Conservation (phyloP, 1,140 invertebrate genomes). For the Drosophila sp. region DNA sequence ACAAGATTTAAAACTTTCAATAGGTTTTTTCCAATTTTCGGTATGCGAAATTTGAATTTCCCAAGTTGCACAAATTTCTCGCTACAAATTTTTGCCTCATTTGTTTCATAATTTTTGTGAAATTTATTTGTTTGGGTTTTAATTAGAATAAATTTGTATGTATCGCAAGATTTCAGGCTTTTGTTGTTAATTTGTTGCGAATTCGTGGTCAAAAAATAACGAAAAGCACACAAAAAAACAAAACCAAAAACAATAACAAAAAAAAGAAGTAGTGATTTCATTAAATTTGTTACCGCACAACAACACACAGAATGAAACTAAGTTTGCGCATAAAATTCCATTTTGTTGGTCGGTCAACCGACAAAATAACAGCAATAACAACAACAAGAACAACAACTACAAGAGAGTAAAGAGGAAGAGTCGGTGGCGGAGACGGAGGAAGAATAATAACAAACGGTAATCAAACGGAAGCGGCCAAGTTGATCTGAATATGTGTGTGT, state of each 20-base stretch:
- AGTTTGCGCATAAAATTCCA: conserved; percentile 19
- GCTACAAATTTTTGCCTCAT: not conserved
- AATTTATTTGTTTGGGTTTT: conserved; percentile 42
- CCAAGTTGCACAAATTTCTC: too few relatives aligned
- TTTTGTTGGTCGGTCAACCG: conserved; percentile 15
- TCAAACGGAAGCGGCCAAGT: conserved; percentile 70
- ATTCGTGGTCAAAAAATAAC: conserved; percentile 34
- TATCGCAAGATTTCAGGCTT: conserved; percentile 26
- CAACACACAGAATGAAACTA: conserved; percentile 28
- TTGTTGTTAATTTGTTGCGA: conserved; percentile 46
- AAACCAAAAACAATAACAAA: not conserved
- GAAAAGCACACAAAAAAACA: not conserved
- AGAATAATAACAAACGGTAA: conserved; percentile 50
- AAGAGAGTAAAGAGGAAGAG: not conserved
- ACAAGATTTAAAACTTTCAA: too few relatives aligned
- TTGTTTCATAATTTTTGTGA: conserved; percentile 36
- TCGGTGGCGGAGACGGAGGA: too few relatives aligned
- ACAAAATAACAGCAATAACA: conserved; percentile 30
- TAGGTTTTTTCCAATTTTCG: too few relatives aligned
- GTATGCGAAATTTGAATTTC: too few relatives aligned
- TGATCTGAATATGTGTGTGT: conserved; percentile 35
- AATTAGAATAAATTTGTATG: conserved; percentile 53
- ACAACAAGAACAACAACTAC: conserved; percentile 16
- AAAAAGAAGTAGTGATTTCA: conserved; percentile 46
- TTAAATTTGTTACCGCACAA: conserved; percentile 41